Evolutionary conservation across 2,888 invertebrate species (phyloP).

Genomic region (Glyphotaelius pellucidus): DNA sequence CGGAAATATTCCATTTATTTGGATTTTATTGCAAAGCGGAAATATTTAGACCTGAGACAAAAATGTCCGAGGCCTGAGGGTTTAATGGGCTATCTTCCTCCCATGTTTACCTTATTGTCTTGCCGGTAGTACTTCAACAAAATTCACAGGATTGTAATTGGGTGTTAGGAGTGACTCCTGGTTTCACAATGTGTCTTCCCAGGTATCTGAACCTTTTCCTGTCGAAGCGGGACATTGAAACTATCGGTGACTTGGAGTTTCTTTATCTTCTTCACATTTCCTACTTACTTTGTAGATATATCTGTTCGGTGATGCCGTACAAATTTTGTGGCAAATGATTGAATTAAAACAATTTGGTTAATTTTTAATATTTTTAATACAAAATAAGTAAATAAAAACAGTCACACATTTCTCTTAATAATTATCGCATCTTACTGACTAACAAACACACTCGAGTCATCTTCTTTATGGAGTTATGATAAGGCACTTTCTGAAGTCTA

Average conservation of each 20-base stretch:
- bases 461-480: background rate
- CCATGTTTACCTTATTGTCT: no score
- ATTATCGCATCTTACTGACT: constrained; percentile 15
- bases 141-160: no score
- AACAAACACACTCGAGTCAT: constrained; percentile 17
- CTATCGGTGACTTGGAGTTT: background rate
- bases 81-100: no score
- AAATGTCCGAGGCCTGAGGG: no score
- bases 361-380: constrained; percentile 31
- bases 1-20: no score
- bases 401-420: constrained; percentile 29
- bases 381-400: constrained; percentile 45
- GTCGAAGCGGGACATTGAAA: background rate
- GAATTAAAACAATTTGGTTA: background rate
- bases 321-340: background rate
- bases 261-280: background rate
- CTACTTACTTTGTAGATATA: background rate
- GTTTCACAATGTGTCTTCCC: background rate
- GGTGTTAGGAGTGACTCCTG: background rate
- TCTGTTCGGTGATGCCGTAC: background rate
- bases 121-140: no score
- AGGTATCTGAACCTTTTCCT: background rate
- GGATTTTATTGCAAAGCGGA: no score
- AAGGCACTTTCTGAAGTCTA: constrained; percentile 9
- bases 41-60: no score